phyloP scores from a whole-genome alignment of 2,113 vertebrate species.

The Etia nguti region DNA sequence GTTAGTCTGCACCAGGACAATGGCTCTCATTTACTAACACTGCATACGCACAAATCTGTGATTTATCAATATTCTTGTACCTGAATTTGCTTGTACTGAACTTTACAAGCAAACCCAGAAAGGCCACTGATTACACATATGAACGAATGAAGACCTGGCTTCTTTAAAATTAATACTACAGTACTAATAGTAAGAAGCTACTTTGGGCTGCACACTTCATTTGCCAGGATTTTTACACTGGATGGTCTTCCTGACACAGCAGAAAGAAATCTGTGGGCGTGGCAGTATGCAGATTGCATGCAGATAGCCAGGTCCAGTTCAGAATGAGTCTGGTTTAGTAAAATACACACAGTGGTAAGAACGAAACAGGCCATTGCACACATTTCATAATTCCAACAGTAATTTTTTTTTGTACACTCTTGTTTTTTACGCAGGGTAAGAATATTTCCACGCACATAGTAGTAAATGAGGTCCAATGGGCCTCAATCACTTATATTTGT shows the following conservation, averaged over 20 bases:
- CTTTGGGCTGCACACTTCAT: not conserved
- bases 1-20: not conserved
- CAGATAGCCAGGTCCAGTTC: not conserved
- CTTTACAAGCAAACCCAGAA: not conserved
- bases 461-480: not conserved
- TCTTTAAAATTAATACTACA: not conserved
- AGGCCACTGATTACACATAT: not conserved
- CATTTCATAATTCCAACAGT: not conserved
- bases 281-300: not conserved
- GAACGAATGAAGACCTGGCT: not conserved
- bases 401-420: fast-evolving
- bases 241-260: not conserved
- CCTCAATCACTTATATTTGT: not conserved
- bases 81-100: not conserved
- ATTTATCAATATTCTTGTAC: not conserved
- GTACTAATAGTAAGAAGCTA: not conserved
- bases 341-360: not conserved
- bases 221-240: not conserved
- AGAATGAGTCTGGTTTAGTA: not conserved
- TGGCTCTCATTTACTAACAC: not conserved
- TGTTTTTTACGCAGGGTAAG: not conserved
- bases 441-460: not conserved
- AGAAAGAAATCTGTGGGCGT: not conserved
- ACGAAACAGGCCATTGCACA: not conserved
- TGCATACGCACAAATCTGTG: not conserved